These are phyloP conservation scores for Tetropium fuscum DNA, from an alignment of 2,888 invertebrate species.

Conservation along the genomic window DNA sequence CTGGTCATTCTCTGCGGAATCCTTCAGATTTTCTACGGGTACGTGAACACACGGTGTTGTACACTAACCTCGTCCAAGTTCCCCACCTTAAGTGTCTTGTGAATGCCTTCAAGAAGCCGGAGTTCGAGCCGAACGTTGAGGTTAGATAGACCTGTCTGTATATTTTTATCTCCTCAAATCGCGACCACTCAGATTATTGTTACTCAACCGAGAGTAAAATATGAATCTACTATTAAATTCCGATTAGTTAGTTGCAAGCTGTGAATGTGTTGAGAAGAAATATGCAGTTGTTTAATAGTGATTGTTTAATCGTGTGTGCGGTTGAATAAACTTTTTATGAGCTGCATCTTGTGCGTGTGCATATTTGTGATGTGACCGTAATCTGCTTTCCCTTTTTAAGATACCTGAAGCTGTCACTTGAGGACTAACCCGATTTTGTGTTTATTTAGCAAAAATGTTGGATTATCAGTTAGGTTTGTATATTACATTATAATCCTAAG, in stretches of 20 bases:
- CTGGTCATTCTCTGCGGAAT: background rate
- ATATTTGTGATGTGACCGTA: constrained; percentile 4
- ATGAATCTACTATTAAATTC: background rate
- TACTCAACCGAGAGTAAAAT: constrained; percentile 11
- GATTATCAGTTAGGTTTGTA: constrained; percentile 38
- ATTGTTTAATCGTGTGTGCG: constrained; percentile 27
- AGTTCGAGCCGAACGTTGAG: constrained; percentile 23
- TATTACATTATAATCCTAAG: too few relatives aligned
- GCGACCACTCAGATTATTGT: constrained; percentile 9
- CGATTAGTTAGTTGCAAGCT: too few relatives aligned
- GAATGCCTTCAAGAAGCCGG: constrained; percentile 24
- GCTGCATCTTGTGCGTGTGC: constrained; percentile 8
- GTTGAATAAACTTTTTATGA: constrained; percentile 33
- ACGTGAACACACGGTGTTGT: constrained; percentile 40
- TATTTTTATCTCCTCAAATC: constrained; percentile 10
- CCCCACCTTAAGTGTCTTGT: constrained; percentile 42
- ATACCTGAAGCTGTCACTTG: too few relatives aligned
- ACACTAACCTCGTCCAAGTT: constrained; percentile 41
- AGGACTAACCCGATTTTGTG: too few relatives aligned
- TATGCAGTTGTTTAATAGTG: constrained; percentile 3
- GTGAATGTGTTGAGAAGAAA: constrained; percentile 10
- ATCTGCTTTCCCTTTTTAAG: constrained; percentile 26
- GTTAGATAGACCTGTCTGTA: constrained; percentile 20
- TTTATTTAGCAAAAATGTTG: constrained; percentile 28
- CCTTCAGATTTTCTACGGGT: constrained; percentile 35